A percentile compares a stretch with the other conserved stretches of the same genome.
These are phyloP conservation scores for Chironex yamaguchii DNA, from an alignment of 30 jellyfish, hydroid and myxozoan genomes.

Conservation along the genomic window DNA sequence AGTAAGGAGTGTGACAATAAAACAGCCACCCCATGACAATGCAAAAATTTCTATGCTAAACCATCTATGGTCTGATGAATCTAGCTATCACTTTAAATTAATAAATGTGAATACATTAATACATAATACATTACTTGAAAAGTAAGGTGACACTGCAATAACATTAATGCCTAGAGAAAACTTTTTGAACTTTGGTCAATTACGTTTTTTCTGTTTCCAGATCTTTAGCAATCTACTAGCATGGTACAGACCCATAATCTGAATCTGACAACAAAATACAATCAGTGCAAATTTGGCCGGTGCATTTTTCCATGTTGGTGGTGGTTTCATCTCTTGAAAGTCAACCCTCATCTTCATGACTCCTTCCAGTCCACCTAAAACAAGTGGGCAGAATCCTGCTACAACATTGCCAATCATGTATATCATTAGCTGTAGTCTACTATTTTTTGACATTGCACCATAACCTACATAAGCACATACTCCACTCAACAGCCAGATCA, in stretches of 20 bases:
- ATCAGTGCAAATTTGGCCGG: conserved; percentile 85
- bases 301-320: conserved; percentile 83
- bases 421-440: conserved; percentile 38
- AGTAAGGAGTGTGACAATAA: too few species aligned
- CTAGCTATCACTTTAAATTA: too few species aligned
- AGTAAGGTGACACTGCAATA: too few species aligned
- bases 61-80: too few species aligned
- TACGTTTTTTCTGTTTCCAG: conserved; percentile 72
- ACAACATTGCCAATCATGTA: conserved; percentile 78
- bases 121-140: too few species aligned
- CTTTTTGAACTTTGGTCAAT: too few species aligned
- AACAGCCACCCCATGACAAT: too few species aligned
- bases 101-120: too few species aligned
- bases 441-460: conserved; percentile 76
- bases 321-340: conserved; percentile 54
- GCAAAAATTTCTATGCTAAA: too few species aligned
- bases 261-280: conserved; percentile 85
- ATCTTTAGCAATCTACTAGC: conserved; percentile 59
- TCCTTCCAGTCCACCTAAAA: conserved; percentile 60
- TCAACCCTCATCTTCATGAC: conserved; percentile 40
- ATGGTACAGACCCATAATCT: conserved; percentile 70
- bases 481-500: conserved; percentile 89
- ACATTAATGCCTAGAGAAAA: too few species aligned
- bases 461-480: conserved; percentile 77
- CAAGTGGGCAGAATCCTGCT: conserved; percentile 79